Conservation (phyloP, 92 coral and sea anemone species). For the Paragorgia papillata region DNA sequence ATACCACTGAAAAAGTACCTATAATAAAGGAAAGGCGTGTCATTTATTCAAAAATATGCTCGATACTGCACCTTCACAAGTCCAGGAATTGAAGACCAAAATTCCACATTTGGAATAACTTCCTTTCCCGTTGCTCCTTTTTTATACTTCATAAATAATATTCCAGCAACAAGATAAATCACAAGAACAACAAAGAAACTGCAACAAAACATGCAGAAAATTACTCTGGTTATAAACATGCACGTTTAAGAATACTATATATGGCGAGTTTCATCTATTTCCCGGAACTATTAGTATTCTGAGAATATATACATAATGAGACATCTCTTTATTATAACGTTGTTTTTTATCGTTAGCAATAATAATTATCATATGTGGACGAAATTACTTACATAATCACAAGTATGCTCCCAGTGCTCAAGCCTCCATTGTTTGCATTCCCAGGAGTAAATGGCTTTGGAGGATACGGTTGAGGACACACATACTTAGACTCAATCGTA, state of each 20-base stretch:
- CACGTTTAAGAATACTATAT: too few relatives aligned
- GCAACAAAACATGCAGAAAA: neutral
- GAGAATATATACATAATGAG: too few relatives aligned
- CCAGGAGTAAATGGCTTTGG: too few relatives aligned
- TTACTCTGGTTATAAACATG: too few relatives aligned
- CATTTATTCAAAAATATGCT: too few relatives aligned
- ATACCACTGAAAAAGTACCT: too few relatives aligned
- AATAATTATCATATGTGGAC: too few relatives aligned
- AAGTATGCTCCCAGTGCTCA: neutral
- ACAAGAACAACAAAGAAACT: constrained; percentile 60
- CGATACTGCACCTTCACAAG: constrained; percentile 62
- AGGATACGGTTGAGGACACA: neutral
- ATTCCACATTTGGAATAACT: constrained; percentile 69
- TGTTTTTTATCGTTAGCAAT: too few relatives aligned
- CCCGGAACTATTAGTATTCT: too few relatives aligned
- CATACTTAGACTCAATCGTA: neutral
- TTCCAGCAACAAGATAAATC: constrained; percentile 73
- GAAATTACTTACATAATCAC: constrained; percentile 2
- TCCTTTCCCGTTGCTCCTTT: constrained; percentile 82
- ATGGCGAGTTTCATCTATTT: too few relatives aligned
- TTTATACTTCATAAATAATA: constrained; percentile 59
- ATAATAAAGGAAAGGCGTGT: too few relatives aligned
- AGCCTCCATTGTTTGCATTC: neutral
- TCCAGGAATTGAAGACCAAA: constrained; percentile 72
- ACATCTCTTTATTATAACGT: too few relatives aligned